phyloP scores from a whole-genome alignment of 2,888 invertebrate species.

The Odontothrips loti region DNA sequence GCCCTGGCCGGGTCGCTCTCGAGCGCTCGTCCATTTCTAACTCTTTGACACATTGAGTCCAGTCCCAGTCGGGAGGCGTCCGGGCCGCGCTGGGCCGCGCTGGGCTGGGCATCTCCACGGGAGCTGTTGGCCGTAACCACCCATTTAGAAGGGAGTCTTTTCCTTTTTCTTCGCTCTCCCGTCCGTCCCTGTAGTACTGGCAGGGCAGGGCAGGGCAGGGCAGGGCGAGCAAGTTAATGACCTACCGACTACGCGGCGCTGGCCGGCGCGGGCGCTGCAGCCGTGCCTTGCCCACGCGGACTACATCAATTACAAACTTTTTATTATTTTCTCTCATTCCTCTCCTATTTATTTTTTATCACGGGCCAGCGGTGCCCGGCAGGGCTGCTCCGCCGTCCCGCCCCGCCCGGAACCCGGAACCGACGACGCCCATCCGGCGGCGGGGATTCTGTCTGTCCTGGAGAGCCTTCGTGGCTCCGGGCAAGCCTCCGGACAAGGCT shows the following conservation, averaged over 20 bases:
- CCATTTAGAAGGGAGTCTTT: no score
- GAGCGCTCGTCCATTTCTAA: neutral
- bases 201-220: neutral
- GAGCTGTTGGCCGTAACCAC: no score
- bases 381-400: neutral
- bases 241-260: neutral
- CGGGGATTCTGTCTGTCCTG: no score
- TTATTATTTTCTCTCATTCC: neutral
- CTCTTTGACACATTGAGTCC: slow-evolving; percentile 8
- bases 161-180: no score
- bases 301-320: slow-evolving; percentile 7
- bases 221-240: neutral
- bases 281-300: slow-evolving; percentile 6
- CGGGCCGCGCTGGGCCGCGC: no score
- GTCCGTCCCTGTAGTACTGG: neutral
- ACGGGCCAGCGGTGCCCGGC: neutral
- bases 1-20: no score
- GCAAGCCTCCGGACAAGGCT: no score
- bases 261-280: no score
- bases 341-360: neutral
- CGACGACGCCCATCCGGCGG: no score
- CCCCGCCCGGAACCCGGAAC: neutral
- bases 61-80: neutral
- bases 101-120: no score
- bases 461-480: no score